Conservation (phyloP, 2,888 invertebrate genomes). For the Xestia rhomboidea region DNA sequence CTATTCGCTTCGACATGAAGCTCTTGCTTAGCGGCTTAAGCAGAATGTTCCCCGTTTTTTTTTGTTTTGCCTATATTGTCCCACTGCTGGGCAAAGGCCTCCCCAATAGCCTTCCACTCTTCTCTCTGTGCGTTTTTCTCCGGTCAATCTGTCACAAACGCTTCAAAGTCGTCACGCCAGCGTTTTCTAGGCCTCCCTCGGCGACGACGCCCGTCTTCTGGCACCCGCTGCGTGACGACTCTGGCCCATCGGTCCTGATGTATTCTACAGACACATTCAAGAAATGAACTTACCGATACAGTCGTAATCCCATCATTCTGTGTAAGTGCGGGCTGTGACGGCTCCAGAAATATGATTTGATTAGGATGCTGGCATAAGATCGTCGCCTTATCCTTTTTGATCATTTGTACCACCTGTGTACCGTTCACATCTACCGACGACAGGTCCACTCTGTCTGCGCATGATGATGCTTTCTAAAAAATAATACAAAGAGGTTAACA, state of each 20-base stretch:
- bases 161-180: too few species aligned
- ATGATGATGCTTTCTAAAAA: conserved; percentile 82
- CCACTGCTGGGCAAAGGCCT: too few species aligned
- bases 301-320: conserved; percentile 67
- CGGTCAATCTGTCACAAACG: too few species aligned
- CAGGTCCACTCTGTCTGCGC: conserved; percentile 72
- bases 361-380: conserved; percentile 76
- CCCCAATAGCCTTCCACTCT: too few species aligned
- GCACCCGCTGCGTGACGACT: too few species aligned
- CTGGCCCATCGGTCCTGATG: too few species aligned
- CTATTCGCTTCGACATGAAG: neutral
- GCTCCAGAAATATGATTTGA: conserved; percentile 75
- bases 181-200: too few species aligned
- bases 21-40: neutral
- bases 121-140: too few species aligned
- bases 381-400: conserved; percentile 66
- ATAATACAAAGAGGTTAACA: neutral
- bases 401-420: conserved; percentile 57
- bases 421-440: conserved; percentile 67
- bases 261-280: neutral
- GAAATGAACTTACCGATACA: conserved; percentile 66
- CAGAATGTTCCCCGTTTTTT: neutral
- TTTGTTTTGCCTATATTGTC: too few species aligned
- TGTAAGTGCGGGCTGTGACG: conserved; percentile 55
- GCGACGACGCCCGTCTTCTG: too few species aligned